These are phyloP conservation scores for Colletes latitarsis DNA, from an alignment of 1,140 invertebrate species.

Conservation along the genomic window DNA sequence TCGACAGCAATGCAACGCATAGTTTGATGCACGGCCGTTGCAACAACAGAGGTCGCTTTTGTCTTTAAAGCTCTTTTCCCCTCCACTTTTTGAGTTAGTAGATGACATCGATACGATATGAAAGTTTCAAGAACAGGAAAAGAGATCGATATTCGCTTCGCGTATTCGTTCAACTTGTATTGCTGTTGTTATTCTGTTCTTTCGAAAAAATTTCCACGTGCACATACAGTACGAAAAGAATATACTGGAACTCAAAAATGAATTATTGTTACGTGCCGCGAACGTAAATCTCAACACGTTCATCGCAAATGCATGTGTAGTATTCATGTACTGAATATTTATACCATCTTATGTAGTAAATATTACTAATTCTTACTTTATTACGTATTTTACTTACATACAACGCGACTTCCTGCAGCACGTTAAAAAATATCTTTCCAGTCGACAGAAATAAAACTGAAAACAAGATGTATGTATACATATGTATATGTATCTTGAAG, in stretches of 20 bases:
- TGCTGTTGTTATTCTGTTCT: background rate
- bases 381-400: too few relatives aligned
- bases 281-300: background rate
- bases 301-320: too few relatives aligned
- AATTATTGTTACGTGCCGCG: background rate
- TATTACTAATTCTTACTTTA: too few relatives aligned
- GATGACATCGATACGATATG: background rate
- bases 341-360: too few relatives aligned
- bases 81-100: background rate
- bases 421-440: too few relatives aligned
- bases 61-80: constrained; percentile 4
- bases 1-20: constrained; percentile 76
- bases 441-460: too few relatives aligned
- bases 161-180: background rate
- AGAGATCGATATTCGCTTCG: background rate
- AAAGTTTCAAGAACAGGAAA: constrained; percentile 6
- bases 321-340: too few relatives aligned
- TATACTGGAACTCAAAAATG: background rate
- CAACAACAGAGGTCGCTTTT: constrained; percentile 60
- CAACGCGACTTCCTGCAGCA: too few relatives aligned
- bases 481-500: too few relatives aligned
- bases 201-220: background rate
- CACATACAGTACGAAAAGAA: too few relatives aligned
- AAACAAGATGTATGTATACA: too few relatives aligned
- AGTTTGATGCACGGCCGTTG: constrained; percentile 39